A percentile compares a stretch with the other conserved stretches of the same genome.
Conservation (phyloP, 2,888 invertebrate species). For the Alcis repandata region DNA sequence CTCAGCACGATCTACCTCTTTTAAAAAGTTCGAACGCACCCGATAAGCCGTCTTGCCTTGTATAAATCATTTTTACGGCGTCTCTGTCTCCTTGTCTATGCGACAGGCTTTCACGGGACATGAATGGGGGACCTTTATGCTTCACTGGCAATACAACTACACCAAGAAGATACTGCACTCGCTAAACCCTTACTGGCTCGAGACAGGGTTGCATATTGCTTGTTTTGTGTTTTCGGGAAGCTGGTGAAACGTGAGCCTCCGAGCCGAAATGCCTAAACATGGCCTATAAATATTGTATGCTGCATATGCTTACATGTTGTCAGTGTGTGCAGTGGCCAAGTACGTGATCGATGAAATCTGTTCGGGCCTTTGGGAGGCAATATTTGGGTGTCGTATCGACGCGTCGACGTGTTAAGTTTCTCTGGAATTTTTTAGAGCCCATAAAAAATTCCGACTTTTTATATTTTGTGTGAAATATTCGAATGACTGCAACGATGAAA, state of each 20-base stretch:
- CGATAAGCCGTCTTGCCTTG: constrained; percentile 73
- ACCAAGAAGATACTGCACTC: constrained; percentile 39
- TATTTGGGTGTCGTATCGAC: constrained; percentile 36
- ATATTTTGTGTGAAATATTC: constrained; percentile 1
- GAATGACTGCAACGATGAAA: not conserved
- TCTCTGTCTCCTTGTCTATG: constrained; percentile 73
- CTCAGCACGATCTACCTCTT: constrained; percentile 68
- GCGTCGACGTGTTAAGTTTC: constrained; percentile 35
- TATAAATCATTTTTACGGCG: constrained; percentile 84
- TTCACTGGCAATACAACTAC: constrained; percentile 64
- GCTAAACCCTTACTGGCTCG: constrained; percentile 39
- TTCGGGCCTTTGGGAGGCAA: constrained; percentile 42
- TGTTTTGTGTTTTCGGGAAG: constrained; percentile 29
- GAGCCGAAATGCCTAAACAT: constrained; percentile 75
- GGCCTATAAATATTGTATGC: constrained; percentile 77
- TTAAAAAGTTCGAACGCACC: constrained; percentile 71
- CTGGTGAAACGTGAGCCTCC: constrained; percentile 54
- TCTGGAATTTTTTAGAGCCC: constrained; percentile 24
- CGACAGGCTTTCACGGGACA: constrained; percentile 77
- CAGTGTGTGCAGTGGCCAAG: constrained; percentile 51
- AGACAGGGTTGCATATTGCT: constrained; percentile 52
- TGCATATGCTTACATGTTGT: constrained; percentile 60
- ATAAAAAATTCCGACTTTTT: not conserved
- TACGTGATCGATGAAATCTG: constrained; percentile 56
- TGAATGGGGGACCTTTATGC: constrained; percentile 78